These are phyloP conservation scores for Corvus moneduloides DNA, from an alignment of 2,113 vertebrate species.

Conservation along the genomic window DNA sequence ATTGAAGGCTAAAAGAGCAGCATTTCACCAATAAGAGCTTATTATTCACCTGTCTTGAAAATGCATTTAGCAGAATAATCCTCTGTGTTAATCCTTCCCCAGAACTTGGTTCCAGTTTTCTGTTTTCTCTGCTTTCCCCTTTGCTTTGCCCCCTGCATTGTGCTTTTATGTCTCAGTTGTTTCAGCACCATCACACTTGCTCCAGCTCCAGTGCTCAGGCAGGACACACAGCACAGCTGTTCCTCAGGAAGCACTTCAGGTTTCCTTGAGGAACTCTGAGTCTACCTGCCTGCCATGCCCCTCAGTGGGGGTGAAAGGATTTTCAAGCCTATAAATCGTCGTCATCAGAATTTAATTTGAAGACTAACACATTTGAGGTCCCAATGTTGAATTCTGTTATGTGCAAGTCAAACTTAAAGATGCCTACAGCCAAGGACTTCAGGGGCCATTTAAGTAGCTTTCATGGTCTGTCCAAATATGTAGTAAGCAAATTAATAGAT, in stretches of 20 bases:
- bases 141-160: not conserved
- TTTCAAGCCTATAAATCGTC: not conserved
- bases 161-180: rapidly evolving
- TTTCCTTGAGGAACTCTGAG: not conserved
- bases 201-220: not conserved
- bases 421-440: not conserved
- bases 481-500: not conserved
- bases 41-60: not conserved
- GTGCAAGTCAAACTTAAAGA: not conserved
- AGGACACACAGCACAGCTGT: not conserved
- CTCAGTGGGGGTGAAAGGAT: not conserved
- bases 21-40: not conserved
- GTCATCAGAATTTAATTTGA: not conserved
- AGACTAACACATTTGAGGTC: not conserved
- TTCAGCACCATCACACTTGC: not conserved
- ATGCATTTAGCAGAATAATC: not conserved
- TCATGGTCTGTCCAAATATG: not conserved
- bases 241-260: not conserved
- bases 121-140: not conserved
- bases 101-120: not conserved
- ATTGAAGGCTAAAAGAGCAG: not conserved
- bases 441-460: not conserved
- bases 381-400: not conserved
- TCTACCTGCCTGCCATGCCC: not conserved
- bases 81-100: not conserved